Evolutionary conservation across 35 echinoderm and acorn worm species (phyloP), one percentile per base, ranked within the genome.

Genomic region (Stichopus chloronotus): DNA sequence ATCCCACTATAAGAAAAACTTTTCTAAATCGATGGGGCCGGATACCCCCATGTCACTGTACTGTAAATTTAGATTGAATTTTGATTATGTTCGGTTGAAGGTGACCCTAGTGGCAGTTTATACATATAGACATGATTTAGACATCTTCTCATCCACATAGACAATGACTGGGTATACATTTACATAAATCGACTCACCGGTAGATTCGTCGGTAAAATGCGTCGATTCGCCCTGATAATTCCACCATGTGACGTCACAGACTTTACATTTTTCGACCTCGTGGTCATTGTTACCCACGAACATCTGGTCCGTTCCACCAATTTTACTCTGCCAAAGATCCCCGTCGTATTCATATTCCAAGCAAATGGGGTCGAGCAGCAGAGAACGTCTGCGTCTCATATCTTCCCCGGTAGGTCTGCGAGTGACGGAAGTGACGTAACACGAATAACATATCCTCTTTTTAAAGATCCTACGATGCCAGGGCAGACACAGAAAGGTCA

Each of bases 301-400:
- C n/a, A 19, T 7, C 5, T 21, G 17, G 4, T 85, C 82, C 52
- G 55, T 58, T 1, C 14, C 14, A 20, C n/a, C 55, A 85, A 58
- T 21, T 21, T 85, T 17, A n/a, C 58, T 85, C 55, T 58, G 13
- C 82, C 82, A 85, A 56, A 9, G 9, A 20, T 85, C 82, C 54
- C 82, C 82, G 52, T 85, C 82, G 16, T 85, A 85, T 85, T 85
- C 82, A 55, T 85, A 85, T 55, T 85, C 82, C 14, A 85, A 55
- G 58, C 55, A 85, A 20, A 85, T 19, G 8, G 82, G 82, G 58
- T 85, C 82, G 5, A 85, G 82, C 9, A 85, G 22, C 7, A 85
- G 19, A n/a, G 82, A 56, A n/a, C 24, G 16, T 55, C 55, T n/a
- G 5, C 0, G 10, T 8, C 22, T 85, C 17, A 58, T 22, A 5